phyloP scores from a whole-genome alignment of 2,888 invertebrate genomes.

The Andrena camellia region DNA sequence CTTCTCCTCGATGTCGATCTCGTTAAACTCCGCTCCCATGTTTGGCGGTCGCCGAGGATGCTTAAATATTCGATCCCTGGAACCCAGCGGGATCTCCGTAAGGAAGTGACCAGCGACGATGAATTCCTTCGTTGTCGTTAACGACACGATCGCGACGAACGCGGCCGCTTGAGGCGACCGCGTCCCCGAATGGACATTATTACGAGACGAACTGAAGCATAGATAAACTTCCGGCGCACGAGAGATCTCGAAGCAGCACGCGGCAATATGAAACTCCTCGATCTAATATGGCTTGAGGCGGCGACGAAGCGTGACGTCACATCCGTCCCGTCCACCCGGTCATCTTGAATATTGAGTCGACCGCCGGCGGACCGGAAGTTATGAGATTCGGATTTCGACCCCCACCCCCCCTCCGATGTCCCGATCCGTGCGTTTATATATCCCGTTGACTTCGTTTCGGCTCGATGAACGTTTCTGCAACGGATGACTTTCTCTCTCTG shows the following conservation, averaged over 20 bases:
- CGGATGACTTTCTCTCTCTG: slow-evolving; percentile 50
- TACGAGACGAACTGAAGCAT: slow-evolving; percentile 79
- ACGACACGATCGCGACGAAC: slow-evolving; percentile 57
- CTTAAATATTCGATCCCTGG: slow-evolving; percentile 5
- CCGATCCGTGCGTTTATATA: slow-evolving; percentile 71
- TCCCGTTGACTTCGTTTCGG: slow-evolving; percentile 72
- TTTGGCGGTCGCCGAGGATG: neutral
- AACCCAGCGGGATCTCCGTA: slow-evolving; percentile 1
- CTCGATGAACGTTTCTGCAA: slow-evolving; percentile 66
- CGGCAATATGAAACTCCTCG: slow-evolving; percentile 84
- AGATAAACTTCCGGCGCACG: slow-evolving; percentile 74
- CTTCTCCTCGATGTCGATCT: slow-evolving; percentile 7
- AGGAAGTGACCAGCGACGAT: slow-evolving; percentile 30
- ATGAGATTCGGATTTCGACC: slow-evolving; percentile 83
- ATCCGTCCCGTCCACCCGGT: slow-evolving; percentile 82
- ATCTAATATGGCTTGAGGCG: slow-evolving; percentile 84
- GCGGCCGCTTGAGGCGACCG: slow-evolving; percentile 24
- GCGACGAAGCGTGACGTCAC: slow-evolving; percentile 85
- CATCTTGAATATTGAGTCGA: slow-evolving; percentile 85
- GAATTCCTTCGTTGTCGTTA: slow-evolving; percentile 67
- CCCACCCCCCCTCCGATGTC: slow-evolving; percentile 54
- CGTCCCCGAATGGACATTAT: slow-evolving; percentile 77
- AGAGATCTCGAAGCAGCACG: slow-evolving; percentile 67
- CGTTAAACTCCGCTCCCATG: slow-evolving; percentile 14
- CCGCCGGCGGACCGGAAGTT: slow-evolving; percentile 83